phyloP scores from a whole-genome alignment of 2,113 vertebrate genomes.

The Manacus vitellinus region DNA sequence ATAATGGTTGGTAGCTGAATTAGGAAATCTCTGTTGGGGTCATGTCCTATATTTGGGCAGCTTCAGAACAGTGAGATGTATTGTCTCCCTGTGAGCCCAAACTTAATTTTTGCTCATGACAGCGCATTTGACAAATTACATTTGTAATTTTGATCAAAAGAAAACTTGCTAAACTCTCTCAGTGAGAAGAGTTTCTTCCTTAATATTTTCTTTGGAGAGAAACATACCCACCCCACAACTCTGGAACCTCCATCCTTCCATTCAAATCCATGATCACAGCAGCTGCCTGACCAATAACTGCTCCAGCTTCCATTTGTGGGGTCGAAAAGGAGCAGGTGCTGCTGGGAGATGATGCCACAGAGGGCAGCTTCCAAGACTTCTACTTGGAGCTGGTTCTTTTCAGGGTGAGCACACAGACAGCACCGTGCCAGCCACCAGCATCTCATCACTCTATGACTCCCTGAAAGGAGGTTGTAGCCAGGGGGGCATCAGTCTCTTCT shows the following conservation, averaged over 20 bases:
- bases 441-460: too few relatives aligned
- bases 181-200: background rate
- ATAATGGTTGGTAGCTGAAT: background rate
- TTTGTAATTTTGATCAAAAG: background rate
- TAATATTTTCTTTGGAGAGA: background rate
- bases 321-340: background rate
- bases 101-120: background rate
- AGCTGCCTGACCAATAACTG: background rate
- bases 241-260: background rate
- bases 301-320: background rate
- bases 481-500: too few relatives aligned
- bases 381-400: background rate
- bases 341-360: background rate
- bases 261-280: too few relatives aligned
- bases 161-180: background rate
- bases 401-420: background rate
- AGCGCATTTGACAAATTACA: background rate
- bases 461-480: too few relatives aligned
- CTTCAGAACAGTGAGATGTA: rapidly evolving
- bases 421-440: background rate
- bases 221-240: background rate
- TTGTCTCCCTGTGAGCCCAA: background rate
- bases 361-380: background rate
- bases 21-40: rapidly evolving
- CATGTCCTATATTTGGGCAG: background rate